Conservation (phyloP, 2,797 vertebrate genomes). For the Taenioides sp. region DNA sequence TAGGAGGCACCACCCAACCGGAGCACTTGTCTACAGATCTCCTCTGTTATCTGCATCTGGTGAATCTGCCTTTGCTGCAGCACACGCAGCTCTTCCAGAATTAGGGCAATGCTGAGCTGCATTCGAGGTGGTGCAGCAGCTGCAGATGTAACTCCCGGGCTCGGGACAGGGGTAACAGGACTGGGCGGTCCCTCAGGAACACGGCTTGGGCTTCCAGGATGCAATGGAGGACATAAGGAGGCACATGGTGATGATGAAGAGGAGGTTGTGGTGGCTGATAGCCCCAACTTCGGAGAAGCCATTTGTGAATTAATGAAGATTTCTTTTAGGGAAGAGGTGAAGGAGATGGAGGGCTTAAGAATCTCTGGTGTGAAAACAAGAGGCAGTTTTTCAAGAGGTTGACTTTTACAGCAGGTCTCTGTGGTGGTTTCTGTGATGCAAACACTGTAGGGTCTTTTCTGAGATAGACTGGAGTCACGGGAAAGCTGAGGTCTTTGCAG, state of each 20-base stretch:
- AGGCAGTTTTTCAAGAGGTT: slow-evolving; percentile 39
- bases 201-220: slow-evolving; percentile 83
- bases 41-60: slow-evolving; percentile 94
- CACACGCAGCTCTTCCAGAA: slow-evolving; percentile 88
- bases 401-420: slow-evolving; percentile 37
- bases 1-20: slow-evolving; percentile 81
- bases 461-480: slow-evolving; percentile 52
- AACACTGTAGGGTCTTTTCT: slow-evolving; percentile 63
- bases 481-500: slow-evolving; percentile 56
- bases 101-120: slow-evolving; percentile 87
- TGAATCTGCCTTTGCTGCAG: slow-evolving; percentile 91
- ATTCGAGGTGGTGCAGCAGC: slow-evolving; percentile 71
- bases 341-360: slow-evolving; percentile 30
- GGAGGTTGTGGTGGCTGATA: slow-evolving; percentile 78
- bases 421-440: slow-evolving; percentile 41
- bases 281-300: slow-evolving; percentile 81
- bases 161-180: slow-evolving; percentile 76
- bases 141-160: slow-evolving; percentile 73
- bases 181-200: slow-evolving; percentile 83
- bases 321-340: slow-evolving; percentile 46
- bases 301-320: slow-evolving; percentile 57
- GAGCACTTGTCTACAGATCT: slow-evolving; percentile 90
- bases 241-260: slow-evolving; percentile 78
- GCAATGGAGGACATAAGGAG: slow-evolving; percentile 76
- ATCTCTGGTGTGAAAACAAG: slow-evolving; percentile 37